phyloP scores from a whole-genome alignment of 2,888 invertebrate genomes.

The Cheilosia soror region DNA sequence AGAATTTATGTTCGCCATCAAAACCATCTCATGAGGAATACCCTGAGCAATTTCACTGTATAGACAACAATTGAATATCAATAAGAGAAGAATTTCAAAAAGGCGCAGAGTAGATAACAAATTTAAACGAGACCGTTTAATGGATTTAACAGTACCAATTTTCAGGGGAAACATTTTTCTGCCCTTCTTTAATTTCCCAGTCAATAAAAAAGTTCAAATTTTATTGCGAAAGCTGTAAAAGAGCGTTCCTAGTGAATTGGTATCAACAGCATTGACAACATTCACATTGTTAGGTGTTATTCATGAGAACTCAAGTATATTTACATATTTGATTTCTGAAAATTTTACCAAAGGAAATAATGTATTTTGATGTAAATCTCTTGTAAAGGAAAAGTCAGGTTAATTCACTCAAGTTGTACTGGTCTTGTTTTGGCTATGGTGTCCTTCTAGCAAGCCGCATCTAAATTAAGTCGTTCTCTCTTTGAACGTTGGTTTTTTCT shows the following conservation, averaged over 20 bases:
- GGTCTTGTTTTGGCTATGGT: too few species aligned
- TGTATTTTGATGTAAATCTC: too few species aligned
- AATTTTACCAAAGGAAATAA: too few species aligned
- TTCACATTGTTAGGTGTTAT: too few species aligned
- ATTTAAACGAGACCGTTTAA: constrained; percentile 25
- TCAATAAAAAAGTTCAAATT: constrained; percentile 32
- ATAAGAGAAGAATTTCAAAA: constrained; percentile 19
- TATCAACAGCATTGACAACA: background rate
- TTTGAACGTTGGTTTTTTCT: too few species aligned
- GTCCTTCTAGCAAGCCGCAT: too few species aligned
- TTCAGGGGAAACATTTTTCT: background rate
- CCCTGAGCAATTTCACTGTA: constrained; percentile 4
- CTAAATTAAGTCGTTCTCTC: too few species aligned
- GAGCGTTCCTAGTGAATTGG: constrained; percentile 5
- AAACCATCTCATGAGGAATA: constrained; percentile 42
- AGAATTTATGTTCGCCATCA: constrained; percentile 47
- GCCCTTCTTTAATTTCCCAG: constrained; percentile 9
- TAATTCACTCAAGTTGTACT: too few species aligned
- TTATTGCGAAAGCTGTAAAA: constrained; percentile 12
- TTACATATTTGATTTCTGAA: too few species aligned
- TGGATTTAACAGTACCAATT: constrained; percentile 36
- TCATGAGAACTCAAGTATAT: too few species aligned
- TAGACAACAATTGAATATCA: constrained; percentile 54
- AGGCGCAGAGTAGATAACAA: constrained; percentile 3
- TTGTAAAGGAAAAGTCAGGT: too few species aligned